A percentile compares a stretch with the other conserved stretches of the same genome.
Conservation (phyloP, 2,888 invertebrate species). For the Elmis aenea region DNA sequence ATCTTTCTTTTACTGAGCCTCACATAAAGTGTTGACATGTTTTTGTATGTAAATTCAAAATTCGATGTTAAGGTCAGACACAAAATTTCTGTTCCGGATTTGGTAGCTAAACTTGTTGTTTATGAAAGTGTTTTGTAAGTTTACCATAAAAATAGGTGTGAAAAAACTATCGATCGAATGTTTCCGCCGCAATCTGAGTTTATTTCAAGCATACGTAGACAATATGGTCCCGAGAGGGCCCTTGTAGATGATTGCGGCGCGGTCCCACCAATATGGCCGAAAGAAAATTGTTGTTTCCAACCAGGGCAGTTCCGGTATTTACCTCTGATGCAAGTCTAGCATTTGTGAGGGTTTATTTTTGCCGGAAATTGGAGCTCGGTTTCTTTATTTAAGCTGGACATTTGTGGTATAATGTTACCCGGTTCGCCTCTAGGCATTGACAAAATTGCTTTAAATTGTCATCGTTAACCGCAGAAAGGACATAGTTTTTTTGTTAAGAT, state of each 20-base stretch:
- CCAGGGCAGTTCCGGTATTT: constrained; percentile 27
- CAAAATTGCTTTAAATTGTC: too few relatives aligned
- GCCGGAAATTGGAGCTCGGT: constrained; percentile 19
- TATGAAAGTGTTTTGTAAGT: too few relatives aligned
- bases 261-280: constrained; percentile 25
- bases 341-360: constrained; percentile 19
- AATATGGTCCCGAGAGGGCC: constrained; percentile 39
- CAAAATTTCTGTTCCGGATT: too few relatives aligned
- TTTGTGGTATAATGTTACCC: background rate
- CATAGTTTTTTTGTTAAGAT: too few relatives aligned
- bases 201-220: constrained; percentile 35
- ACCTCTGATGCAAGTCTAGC: constrained; percentile 19
- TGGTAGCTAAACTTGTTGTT: too few relatives aligned
- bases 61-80: too few relatives aligned
- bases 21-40: too few relatives aligned
- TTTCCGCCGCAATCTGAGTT: constrained; percentile 30
- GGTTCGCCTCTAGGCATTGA: background rate
- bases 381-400: constrained; percentile 17
- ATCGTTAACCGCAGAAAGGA: too few relatives aligned
- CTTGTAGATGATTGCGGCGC: constrained; percentile 39
- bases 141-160: too few relatives aligned
- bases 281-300: constrained; percentile 35
- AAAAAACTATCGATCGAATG: constrained; percentile 26
- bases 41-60: too few relatives aligned
- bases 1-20: too few relatives aligned